phyloP scores from a whole-genome alignment of 2,888 invertebrate species.

The Arge pagana region DNA sequence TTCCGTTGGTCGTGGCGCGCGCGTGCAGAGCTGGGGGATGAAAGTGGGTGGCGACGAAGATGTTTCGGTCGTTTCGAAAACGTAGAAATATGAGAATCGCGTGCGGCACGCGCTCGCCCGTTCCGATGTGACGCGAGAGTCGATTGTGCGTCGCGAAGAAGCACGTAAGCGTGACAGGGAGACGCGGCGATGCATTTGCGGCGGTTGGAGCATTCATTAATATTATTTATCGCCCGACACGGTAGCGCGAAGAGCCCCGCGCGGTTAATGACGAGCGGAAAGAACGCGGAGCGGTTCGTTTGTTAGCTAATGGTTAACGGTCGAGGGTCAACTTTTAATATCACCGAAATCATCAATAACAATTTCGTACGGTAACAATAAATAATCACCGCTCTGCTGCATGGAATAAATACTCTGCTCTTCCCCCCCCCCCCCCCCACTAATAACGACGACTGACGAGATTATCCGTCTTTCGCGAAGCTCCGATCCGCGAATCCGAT shows the following conservation, averaged over 20 bases:
- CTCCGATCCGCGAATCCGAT: too few relatives aligned
- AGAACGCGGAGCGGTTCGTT: not conserved
- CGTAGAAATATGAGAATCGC: conserved; percentile 32
- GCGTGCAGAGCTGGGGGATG: not conserved
- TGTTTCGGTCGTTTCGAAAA: too few relatives aligned
- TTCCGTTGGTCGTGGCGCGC: too few relatives aligned
- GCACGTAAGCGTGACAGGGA: conserved; percentile 11
- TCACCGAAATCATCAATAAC: conserved; percentile 9
- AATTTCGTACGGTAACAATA: conserved; percentile 5
- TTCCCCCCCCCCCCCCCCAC: too few relatives aligned
- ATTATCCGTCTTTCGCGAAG: conserved; percentile 1
- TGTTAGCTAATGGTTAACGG: not conserved
- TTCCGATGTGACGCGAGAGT: too few relatives aligned
- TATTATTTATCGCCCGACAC: too few relatives aligned
- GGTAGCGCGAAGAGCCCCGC: not conserved
- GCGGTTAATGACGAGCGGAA: not conserved
- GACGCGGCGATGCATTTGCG: conserved; percentile 1
- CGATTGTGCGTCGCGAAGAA: too few relatives aligned
- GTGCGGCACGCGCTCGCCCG: conserved; percentile 34
- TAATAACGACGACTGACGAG: conserved; percentile 6
- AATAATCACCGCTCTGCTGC: conserved; percentile 6
- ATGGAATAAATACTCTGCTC: too few relatives aligned
- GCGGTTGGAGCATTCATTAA: not conserved
- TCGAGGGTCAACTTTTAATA: not conserved
- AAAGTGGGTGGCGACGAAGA: not conserved